Base-by-base conservation (phyloP, 2,113 vertebrate species). In the Oncorhynchus nerka region DNA sequence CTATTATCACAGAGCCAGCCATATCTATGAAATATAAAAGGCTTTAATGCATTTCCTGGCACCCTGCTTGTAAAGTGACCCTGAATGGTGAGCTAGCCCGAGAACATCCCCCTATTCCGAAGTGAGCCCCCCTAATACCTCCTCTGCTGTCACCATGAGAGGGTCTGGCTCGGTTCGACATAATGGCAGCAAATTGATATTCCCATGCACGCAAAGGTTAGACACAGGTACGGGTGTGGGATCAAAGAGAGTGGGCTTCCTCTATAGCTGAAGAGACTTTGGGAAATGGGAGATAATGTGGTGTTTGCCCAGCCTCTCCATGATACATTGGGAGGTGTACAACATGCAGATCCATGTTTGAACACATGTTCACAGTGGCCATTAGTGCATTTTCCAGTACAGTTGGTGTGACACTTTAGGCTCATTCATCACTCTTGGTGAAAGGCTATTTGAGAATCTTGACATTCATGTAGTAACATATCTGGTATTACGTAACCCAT, bases 311-410 rank as follows among this genome's bases (percentile, higher is more conserved):
- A 26, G n/a, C 61, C 9, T 26, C n/a, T 4, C 22, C 24, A 12
- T 22, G 20, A 8, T 22, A 64, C 61, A 22, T 16, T 15, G 16
- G 7, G 20, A n/a, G 61, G 3, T 12, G 3, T 12, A 11, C n/a
- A 22, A 75, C 75, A 75, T 71, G 69, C 71, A 45, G 39, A 45
- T 45, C 9, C 74, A 66, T 71, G 66, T 85, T 79, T 59, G 45
- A 26, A 75, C 30, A 51, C 67, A 51, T 81, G 70, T 83, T 81
- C 83, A 74, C 79, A 71, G 68, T 81, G 79, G 62, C 73, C 82
- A 45, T 45, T 11, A 45, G 9, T 45, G 9, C 39, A 45, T 45
- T 45, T 45, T 45, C 39, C 9, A 45, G 39, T 11, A 45, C 39
- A 45, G 2, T 11, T 12, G 9, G 8, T 11, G 39, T 12, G 8